Conservation (phyloP, 2,797 vertebrate species). For the Aeoliscus strigatus region DNA sequence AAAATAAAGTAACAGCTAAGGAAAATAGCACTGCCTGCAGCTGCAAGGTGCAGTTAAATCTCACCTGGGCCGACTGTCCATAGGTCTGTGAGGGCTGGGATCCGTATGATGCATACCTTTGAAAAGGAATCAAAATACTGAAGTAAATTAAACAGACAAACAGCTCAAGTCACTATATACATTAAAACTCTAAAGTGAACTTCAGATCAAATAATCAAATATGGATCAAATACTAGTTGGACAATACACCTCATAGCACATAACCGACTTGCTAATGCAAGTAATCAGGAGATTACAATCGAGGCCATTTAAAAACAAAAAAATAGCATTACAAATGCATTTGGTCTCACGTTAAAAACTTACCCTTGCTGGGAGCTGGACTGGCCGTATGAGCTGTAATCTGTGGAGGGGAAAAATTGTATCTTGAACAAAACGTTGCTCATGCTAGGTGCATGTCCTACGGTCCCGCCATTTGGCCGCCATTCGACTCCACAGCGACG, state of each 20-base stretch:
- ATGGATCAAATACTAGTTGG: too few relatives aligned
- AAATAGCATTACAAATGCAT: too few relatives aligned
- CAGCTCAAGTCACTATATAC: too few relatives aligned
- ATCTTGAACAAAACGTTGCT: neutral
- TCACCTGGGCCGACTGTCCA: constrained; percentile 90
- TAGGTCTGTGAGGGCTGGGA: constrained; percentile 91
- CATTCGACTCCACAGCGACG: constrained; percentile 4
- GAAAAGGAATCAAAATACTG: constrained; percentile 10
- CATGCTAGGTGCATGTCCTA: constrained; percentile 16
- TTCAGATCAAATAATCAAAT: too few relatives aligned
- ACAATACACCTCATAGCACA: too few relatives aligned
- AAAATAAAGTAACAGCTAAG: too few relatives aligned
- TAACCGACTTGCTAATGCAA: too few relatives aligned
- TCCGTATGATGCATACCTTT: constrained; percentile 90
- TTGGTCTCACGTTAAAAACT: constrained; percentile 51
- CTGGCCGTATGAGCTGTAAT: constrained; percentile 96
- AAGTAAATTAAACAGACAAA: neutral
- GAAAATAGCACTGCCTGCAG: too few relatives aligned
- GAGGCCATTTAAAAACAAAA: too few relatives aligned
- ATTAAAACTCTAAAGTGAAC: too few relatives aligned
- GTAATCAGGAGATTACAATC: too few relatives aligned
- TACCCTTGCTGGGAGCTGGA: constrained; percentile 91
- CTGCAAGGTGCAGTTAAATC: too few relatives aligned
- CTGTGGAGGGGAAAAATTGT: constrained; percentile 51
- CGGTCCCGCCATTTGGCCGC: constrained; percentile 7